phyloP scores from a whole-genome alignment of 2,797 vertebrate species.

The Melanotaenia nigrans region DNA sequence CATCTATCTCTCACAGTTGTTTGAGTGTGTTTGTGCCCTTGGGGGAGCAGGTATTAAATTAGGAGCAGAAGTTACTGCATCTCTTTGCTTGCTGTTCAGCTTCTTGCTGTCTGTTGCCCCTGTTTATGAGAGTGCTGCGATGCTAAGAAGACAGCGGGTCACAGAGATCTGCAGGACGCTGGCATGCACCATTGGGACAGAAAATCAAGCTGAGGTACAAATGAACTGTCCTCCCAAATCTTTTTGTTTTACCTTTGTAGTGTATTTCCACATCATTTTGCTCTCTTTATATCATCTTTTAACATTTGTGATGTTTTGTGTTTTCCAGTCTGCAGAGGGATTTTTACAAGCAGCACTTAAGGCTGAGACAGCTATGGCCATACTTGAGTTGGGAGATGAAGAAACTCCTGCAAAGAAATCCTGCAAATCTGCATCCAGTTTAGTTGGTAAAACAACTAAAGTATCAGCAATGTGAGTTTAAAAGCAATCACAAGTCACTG shows the following conservation, averaged over 20 bases:
- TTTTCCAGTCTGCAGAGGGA: slow-evolving; percentile 86
- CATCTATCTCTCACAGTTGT: slow-evolving; percentile 88
- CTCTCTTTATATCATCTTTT: not conserved
- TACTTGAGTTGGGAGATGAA: slow-evolving; percentile 78
- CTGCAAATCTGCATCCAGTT: slow-evolving; percentile 77
- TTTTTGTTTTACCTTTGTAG: not conserved
- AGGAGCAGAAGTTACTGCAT: slow-evolving; percentile 83
- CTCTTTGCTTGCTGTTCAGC: slow-evolving; percentile 87
- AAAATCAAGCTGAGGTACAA: slow-evolving; percentile 84
- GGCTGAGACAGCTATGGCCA: slow-evolving; percentile 79
- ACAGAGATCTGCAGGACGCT: slow-evolving; percentile 85
- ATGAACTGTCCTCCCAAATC: not conserved
- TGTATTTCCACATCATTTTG: not conserved
- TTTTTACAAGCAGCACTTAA: slow-evolving; percentile 87
- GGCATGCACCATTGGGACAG: slow-evolving; percentile 84
- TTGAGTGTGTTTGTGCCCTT: slow-evolving; percentile 87
- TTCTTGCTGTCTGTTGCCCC: slow-evolving; percentile 87
- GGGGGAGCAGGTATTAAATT: slow-evolving; percentile 73
- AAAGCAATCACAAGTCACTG: not conserved
- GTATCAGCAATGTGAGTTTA: slow-evolving; percentile 76
- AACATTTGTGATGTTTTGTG: not conserved
- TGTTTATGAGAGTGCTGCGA: slow-evolving; percentile 86
- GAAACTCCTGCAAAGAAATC: slow-evolving; percentile 85
- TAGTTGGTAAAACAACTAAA: slow-evolving; percentile 64
- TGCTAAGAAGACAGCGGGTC: slow-evolving; percentile 84